Base-by-base conservation (phyloP, 2,113 vertebrate species). In the Albula goreensis region DNA sequence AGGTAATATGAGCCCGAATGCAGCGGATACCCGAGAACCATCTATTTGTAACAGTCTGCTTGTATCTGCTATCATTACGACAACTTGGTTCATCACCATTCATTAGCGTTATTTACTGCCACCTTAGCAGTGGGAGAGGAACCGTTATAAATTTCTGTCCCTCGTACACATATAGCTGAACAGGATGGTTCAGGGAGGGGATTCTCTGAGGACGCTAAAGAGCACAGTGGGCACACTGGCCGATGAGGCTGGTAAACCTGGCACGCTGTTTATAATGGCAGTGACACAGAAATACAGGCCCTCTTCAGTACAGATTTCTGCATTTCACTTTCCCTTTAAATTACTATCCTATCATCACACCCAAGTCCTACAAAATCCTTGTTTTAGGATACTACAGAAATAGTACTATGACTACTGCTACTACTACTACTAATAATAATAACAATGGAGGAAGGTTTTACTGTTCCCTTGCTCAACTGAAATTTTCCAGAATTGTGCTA, bases 231-330 rank as follows among this genome's bases (percentile, higher is more conserved):
- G 22, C 63, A 19, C 19, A 19, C 22, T 22, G 7, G 19, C 63
- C 17, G 4, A 22, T 4, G 19, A 4, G 17, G 22, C 17, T 9
- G 63, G 63, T 70, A 19, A 70, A 70, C 41, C 2, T 13, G 85
- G 80, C 50, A 51, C 25, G 57, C 49, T 5, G 41, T 50, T 79
- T 80, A n/a, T 56, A 51, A 70, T 49, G 56, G 77, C 41, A 56
- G 50, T 57, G 70, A 83, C 89, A 89, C 87, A 60, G 90, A 90
- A 90, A 90, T 93, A 91, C 93, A 88, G 90, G 49, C 90, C 89
- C 1, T 86, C 89, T 89, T 87, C 89, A 89, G 84, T 94, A 94
- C 94, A 94, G 78, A 93, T 92, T 94, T 92, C 93, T 94, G 94
- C 93, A 94, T 94, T 94, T 92, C 86, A 90, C 84, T 83, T 83